Base-by-base conservation (phyloP, 2,888 invertebrate genomes). In the Spilosoma lubricipeda region DNA sequence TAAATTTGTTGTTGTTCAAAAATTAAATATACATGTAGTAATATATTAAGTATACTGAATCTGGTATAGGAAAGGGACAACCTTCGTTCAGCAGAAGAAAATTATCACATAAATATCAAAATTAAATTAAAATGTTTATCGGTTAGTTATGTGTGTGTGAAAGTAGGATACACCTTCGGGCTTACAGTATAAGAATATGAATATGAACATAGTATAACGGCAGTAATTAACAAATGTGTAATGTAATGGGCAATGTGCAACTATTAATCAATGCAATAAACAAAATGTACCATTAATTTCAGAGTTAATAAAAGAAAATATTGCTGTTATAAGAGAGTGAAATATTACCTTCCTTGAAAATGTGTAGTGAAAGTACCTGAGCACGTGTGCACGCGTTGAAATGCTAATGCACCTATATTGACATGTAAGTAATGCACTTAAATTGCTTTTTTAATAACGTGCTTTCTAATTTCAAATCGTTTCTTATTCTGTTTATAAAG, bases 341-440 rank as follows among this genome's bases (percentile, higher is more conserved):
- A 82, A 71, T 73, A 69, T 75, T 78, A 73, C 74, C 69, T 76
- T 80, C 82, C 82, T 85, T 86, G 84, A 89, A 88, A 91, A 90
- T 86, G 80, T 79, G 77, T 70, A 91, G 93, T 91, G 94, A 94
- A 94, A 94, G 93, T 92, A 83, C 52, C n/a, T 56, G 52, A 89
- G 79, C 82, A 85, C 75, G 81, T 82, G 87, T 81, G 85, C 90
- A 91, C 89, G 90, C 91, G 86, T 85, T 80, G 83, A 83, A 80
- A 85, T 85, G 88, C 81, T 89, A 80, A 90, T 92, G 87, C 88
- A 92, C 92, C n/a, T n/a, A n/a, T 90, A 93, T 90, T 91, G 91
- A 90, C 92, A 89, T 89, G 80, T 83, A 89, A 91, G 85, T 90
- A n/a, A n/a, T n/a, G 91, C 89, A 90, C 91, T 91, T 87, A 82